Evolutionary conservation across 2,113 vertebrate species (phyloP).

Genomic region (Maccullochella peelii): DNA sequence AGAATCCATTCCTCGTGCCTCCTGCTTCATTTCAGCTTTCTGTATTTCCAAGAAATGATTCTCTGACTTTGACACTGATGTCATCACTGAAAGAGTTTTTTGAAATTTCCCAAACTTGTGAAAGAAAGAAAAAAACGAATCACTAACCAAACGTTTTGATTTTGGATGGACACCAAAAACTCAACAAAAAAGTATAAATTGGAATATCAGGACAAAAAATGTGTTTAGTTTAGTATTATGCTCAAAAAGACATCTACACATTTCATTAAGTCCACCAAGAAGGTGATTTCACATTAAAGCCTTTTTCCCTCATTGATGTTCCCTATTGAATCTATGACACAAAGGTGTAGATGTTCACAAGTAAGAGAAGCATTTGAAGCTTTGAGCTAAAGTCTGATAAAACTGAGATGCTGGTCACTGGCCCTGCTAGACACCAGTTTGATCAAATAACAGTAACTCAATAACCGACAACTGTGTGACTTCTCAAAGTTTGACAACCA

Average conservation of each 20-base stretch:
- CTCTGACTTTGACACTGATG: conserved; percentile 63
- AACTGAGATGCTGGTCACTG: too few species aligned
- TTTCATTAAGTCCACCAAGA: neutral
- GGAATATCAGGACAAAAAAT: neutral
- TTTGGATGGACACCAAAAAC: neutral
- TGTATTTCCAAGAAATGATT: conserved; percentile 72
- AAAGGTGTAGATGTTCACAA: neutral
- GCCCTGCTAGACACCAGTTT: too few species aligned
- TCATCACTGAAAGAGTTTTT: conserved; percentile 36
- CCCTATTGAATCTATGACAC: neutral
- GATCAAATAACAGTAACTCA: too few species aligned
- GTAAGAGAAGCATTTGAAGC: neutral
- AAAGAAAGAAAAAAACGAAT: conserved; percentile 36
- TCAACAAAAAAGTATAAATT: too few species aligned
- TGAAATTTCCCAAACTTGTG: conserved; percentile 37
- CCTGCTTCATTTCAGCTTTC: conserved; percentile 65
- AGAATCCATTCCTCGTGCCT: conserved; percentile 77
- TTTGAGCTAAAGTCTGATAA: neutral
- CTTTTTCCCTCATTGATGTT: neutral
- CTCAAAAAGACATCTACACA: neutral
- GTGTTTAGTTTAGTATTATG: neutral
- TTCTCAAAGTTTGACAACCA: too few species aligned
- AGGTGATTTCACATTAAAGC: neutral
- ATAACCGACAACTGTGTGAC: too few species aligned
- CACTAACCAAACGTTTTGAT: conserved; percentile 10